These are phyloP conservation scores for Drosophila villosipedis DNA, from an alignment of 2,888 invertebrate species.

Conservation along the genomic window DNA sequence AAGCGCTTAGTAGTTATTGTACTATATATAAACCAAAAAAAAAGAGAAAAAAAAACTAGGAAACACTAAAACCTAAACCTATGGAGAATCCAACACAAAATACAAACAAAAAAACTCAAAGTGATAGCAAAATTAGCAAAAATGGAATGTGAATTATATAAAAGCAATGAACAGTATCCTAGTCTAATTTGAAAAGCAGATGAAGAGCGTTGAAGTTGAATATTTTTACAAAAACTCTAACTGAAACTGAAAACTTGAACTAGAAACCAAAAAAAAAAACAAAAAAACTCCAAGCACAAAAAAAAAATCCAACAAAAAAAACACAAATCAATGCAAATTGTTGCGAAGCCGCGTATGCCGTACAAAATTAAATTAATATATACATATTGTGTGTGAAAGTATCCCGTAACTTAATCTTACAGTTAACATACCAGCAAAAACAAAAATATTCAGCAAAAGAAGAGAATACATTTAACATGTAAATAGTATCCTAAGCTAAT, in stretches of 20 bases:
- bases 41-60: constrained; percentile 4
- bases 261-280: constrained; percentile 15
- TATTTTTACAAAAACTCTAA: constrained; percentile 68
- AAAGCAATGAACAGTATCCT: constrained; percentile 84
- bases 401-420: constrained; percentile 9
- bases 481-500: constrained; percentile 66
- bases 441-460: constrained; percentile 11
- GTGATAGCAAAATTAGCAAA: constrained; percentile 80
- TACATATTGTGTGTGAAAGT: constrained; percentile 8
- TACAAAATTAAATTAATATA: constrained; percentile 48
- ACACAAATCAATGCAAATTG: constrained; percentile 39
- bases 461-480: constrained; percentile 57
- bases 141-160: constrained; percentile 83
- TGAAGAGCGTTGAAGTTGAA: constrained; percentile 60
- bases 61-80: constrained; percentile 24
- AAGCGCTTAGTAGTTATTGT: constrained; percentile 68
- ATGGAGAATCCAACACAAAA: constrained; percentile 37
- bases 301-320: constrained; percentile 10
- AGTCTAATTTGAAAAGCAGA: constrained; percentile 70
- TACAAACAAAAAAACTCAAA: constrained; percentile 65
- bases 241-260: constrained; percentile 47
- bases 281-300: constrained; percentile 15
- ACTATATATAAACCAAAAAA: constrained; percentile 36
- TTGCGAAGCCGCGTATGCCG: constrained; percentile 63
- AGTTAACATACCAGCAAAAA: constrained; percentile 24